phyloP scores from a whole-genome alignment of 2,888 invertebrate species.

The Leptinotarsa haldemani region DNA sequence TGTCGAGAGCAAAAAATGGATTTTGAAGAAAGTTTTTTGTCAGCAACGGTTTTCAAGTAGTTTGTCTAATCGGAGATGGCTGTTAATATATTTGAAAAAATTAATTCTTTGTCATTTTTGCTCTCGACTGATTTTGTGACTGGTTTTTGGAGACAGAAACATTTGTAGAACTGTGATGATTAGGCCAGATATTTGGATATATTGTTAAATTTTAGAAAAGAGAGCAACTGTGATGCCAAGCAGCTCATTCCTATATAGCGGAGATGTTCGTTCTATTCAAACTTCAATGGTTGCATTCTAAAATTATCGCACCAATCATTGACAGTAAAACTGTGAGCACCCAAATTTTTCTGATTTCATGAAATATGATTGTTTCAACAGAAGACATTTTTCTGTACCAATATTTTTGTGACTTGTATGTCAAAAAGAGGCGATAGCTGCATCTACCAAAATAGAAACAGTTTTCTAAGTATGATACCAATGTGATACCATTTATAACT shows the following conservation, averaged over 20 bases:
- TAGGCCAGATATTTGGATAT: conserved; percentile 23
- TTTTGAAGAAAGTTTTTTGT: background rate
- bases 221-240: conserved; percentile 47
- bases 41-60: background rate
- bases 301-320: background rate
- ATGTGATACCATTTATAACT: too few species aligned
- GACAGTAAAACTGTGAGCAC: background rate
- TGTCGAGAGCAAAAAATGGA: background rate
- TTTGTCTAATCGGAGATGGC: too few species aligned
- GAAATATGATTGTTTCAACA: too few species aligned
- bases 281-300: too few species aligned
- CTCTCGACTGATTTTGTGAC: conserved; percentile 11
- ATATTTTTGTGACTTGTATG: too few species aligned
- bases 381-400: too few species aligned
- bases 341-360: background rate
- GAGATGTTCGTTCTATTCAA: conserved; percentile 31
- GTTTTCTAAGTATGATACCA: too few species aligned
- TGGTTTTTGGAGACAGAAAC: conserved; percentile 20
- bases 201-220: conserved; percentile 21
- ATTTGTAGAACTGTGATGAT: conserved; percentile 29
- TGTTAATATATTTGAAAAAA: too few species aligned
- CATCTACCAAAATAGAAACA: too few species aligned
- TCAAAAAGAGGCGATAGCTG: too few species aligned
- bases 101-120: background rate
- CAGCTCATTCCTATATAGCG: conserved; percentile 49